Base-by-base conservation (phyloP, 2,113 vertebrate species). In the Conger conger region DNA sequence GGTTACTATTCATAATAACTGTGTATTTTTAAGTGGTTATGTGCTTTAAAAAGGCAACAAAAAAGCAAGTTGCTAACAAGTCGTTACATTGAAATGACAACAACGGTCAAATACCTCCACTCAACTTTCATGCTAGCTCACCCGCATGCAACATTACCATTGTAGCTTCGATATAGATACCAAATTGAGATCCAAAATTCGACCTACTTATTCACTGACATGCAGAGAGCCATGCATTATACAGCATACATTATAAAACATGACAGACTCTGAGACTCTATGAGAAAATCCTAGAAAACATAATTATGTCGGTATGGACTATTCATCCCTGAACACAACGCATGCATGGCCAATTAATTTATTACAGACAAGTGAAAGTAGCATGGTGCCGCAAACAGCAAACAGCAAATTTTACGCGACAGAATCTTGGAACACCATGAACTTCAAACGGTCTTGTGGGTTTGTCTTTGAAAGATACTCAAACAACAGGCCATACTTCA, bases 151-250 rank as follows among this genome's bases (percentile, higher is more conserved):
- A n/a, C n/a, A n/a, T n/a, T n/a, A n/a, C n/a, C n/a, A n/a, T n/a
- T n/a, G n/a, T n/a, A n/a, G n/a, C n/a, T n/a, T n/a, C n/a, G n/a
- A n/a, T n/a, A n/a, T n/a, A n/a, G n/a, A n/a, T n/a, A n/a, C n/a
- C n/a, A n/a, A 6, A 60, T 82, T 77, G 85, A 88, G 88, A 88
- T 78, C 76, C 37, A 80, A 88, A 85, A 79, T 79, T 76, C 84
- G 88, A 90, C 82, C 80, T 87, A 85, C 60, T 87, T 89, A 42
- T 53, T 85, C 35, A 30, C 57, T 88, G 79, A 85, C 73, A 84
- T 89, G 84, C 27, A 20, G 80, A 30, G 68, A 79, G 53, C 33
- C 40, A 50, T 45, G 82, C 77, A 5, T 20, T 63, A 18, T 84
- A 36, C 36, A 40, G n/a, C 73, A 78, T 79, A n/a, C 86, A 87